Evolutionary conservation across 1,140 invertebrate genomes (phyloP), one percentile per base, ranked within the genome.

Genomic region (Meloidogyne exigua): DNA sequence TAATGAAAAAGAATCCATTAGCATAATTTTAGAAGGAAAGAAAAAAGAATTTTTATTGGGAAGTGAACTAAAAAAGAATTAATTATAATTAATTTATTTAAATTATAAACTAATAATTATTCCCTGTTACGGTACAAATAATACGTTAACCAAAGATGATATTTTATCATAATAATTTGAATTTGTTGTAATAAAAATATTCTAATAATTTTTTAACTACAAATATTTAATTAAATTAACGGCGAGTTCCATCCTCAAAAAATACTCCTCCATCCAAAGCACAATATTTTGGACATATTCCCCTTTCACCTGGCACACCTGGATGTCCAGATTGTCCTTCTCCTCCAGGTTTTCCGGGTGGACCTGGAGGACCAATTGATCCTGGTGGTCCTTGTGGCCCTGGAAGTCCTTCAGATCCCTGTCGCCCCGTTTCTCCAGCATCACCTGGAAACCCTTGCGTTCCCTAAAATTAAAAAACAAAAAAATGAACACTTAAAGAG

Each of bases 1-100:
- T 98, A 25, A 98, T 98, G 95, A 93, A 91, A 85, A 91, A 90
- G 76, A 93, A 97, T 90, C 95, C 95, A 26, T 75, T 76, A 67
- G 85, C 85, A 13, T 86, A 85, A 83, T 25, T 63, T 32, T 32
- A 7, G 28, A 7, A 32, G 28, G 28, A 32, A 23, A 12, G 18
- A 15, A 23, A 11, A 10, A 25, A 42, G 42, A 26, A 5, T 18
- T 2, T 0, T 70, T 26, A 15, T 70, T 49, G 13, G 44, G 2
- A 49, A 15, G 15, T 18, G 18, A 49, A 18, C 4, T n/a, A 7
- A 57, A 57, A n/a, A 57, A 0, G 9, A n/a, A 7, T n/a, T 7
- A 57, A 21, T 44, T 44, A 0, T 25, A 49, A 39, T 21, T 32
- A 26, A 44, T n/a, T 44, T 42, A 44, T 18, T 32, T 39, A 32